Evolutionary conservation across 2,113 vertebrate species (phyloP).

Genomic region (Petrocephalus zakoni): DNA sequence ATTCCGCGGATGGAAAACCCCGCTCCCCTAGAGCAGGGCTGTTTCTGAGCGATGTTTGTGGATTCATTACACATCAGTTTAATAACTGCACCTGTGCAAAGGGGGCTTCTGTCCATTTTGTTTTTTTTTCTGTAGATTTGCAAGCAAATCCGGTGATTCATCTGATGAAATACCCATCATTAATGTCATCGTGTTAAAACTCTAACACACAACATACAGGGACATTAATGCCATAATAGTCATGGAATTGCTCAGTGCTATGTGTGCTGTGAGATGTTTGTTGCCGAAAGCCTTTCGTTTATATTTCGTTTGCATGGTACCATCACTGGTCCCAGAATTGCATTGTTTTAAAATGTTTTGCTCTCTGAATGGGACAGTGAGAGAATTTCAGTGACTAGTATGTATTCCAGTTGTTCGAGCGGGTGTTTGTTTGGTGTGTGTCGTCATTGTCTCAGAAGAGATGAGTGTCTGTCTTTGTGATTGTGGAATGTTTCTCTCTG

Average conservation of each 20-base stretch:
- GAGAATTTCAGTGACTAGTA: neutral
- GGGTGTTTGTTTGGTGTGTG: neutral
- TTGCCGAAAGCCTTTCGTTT: neutral
- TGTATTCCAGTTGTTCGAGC: too few relatives aligned
- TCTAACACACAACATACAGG: neutral
- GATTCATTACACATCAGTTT: neutral
- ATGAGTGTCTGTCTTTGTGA: neutral
- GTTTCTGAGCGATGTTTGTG: neutral
- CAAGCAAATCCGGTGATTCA: neutral
- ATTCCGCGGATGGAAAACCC: neutral
- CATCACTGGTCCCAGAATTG: neutral
- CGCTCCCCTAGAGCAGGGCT: neutral
- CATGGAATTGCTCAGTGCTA: neutral
- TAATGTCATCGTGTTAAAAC: neutral
- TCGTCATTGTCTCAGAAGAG: neutral
- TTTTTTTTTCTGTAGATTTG: neutral
- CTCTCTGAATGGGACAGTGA: neutral
- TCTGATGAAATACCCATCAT: neutral
- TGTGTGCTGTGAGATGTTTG: neutral
- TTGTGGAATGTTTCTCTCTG: neutral
- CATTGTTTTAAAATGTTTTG: neutral
- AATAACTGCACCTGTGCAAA: neutral
- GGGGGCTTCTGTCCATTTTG: neutral
- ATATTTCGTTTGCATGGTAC: neutral
- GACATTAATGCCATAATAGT: neutral